Evolutionary conservation across 2,888 invertebrate species (phyloP).

Genomic region (Trachelus troglodyta): DNA sequence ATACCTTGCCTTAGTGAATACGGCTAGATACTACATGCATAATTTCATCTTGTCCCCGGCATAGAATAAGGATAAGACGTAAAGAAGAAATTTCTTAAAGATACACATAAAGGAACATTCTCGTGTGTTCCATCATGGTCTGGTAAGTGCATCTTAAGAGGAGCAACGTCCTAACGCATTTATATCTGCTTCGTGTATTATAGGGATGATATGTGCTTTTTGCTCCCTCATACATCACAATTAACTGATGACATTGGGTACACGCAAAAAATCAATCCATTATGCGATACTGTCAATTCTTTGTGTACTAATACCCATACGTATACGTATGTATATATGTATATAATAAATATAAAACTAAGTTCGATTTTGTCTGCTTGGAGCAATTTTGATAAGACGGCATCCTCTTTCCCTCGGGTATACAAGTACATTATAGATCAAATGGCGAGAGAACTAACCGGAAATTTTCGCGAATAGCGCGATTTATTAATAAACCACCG

Average conservation of each 20-base stretch:
- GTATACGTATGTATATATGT: too few relatives aligned
- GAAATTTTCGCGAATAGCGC: background rate
- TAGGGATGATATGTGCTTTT: background rate
- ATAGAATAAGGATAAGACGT: background rate
- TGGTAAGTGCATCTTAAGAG: background rate
- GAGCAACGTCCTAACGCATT: background rate
- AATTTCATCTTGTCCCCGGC: background rate
- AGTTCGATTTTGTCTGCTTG: background rate
- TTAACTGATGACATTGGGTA: background rate
- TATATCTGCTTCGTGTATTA: background rate
- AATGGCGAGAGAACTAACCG: background rate
- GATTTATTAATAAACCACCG: background rate
- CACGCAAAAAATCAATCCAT: background rate
- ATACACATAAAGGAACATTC: background rate
- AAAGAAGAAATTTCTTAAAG: background rate
- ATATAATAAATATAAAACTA: background rate
- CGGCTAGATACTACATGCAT: background rate
- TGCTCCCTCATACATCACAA: background rate
- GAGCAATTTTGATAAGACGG: background rate
- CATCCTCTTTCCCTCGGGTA: background rate
- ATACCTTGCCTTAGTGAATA: background rate
- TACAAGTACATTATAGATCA: background rate
- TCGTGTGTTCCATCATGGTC: background rate
- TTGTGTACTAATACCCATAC: background rate
- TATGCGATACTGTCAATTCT: background rate